phyloP scores from a whole-genome alignment of 2,888 invertebrate genomes.

The Pseudanteris insignis region DNA sequence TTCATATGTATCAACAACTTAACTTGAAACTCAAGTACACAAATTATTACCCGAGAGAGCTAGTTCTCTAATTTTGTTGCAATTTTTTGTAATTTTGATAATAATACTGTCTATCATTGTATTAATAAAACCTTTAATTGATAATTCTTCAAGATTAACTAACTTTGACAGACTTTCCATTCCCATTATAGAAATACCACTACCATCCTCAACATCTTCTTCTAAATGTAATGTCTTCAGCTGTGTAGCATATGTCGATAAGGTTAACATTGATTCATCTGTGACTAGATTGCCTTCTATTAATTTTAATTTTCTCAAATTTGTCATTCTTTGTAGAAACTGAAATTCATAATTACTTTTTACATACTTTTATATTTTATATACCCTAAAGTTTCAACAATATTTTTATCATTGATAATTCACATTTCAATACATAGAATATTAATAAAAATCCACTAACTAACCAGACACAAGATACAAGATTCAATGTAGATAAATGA shows the following conservation, averaged over 20 bases:
- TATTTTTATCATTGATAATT: no score
- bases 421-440: no score
- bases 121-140: conserved; percentile 20
- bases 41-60: conserved; percentile 28
- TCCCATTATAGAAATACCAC: conserved; percentile 8
- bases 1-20: no score
- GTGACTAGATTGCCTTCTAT: conserved; percentile 29
- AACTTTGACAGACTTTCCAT: conserved; percentile 23
- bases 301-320: conserved; percentile 29
- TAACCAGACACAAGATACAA: conserved; percentile 14
- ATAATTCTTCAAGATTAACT: conserved; percentile 32
- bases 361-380: no score
- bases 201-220: conserved; percentile 15
- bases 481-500: conserved; percentile 15
- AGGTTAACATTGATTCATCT: conserved; percentile 1
- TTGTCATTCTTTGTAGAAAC: conserved; percentile 18
- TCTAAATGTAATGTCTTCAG: conserved; percentile 30
- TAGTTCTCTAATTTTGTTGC: conserved; percentile 25
- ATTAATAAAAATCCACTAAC: conserved; percentile 8
- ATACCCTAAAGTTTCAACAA: no score
- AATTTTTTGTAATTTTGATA: conserved; percentile 20
- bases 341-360: no score
- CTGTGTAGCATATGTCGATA: conserved; percentile 16
- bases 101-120: conserved; percentile 21
- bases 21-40: no score